phyloP scores from a whole-genome alignment of 2,113 vertebrate genomes.

The Gorsachius goisagi region DNA sequence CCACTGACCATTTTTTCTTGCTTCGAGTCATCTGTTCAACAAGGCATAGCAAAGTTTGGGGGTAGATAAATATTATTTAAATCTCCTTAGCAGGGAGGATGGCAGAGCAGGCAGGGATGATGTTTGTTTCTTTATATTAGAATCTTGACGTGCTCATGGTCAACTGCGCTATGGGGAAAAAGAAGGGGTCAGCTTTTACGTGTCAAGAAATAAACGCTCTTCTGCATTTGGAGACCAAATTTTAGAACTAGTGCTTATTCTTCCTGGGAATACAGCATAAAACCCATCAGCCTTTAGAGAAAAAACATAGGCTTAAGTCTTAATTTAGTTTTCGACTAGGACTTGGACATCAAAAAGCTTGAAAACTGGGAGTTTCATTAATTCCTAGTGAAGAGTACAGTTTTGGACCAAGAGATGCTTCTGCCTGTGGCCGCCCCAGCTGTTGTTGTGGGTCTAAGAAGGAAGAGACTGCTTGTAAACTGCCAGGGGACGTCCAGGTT shows the following conservation, averaged over 20 bases:
- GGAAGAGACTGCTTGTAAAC: background rate
- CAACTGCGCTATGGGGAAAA: background rate
- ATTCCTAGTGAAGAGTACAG: background rate
- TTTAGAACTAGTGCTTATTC: background rate
- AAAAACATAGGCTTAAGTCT: background rate
- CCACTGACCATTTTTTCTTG: conserved; percentile 1
- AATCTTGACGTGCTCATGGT: background rate
- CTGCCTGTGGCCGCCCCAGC: background rate
- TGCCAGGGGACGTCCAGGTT: background rate
- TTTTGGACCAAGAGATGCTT: background rate
- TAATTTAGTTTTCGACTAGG: background rate
- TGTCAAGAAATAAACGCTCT: background rate
- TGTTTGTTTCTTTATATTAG: background rate
- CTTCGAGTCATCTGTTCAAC: background rate
- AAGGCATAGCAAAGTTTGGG: background rate
- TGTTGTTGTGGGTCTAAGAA: background rate
- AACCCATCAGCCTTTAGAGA: background rate
- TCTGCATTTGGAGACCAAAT: background rate
- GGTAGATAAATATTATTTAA: background rate
- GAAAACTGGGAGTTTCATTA: background rate
- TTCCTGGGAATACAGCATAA: background rate
- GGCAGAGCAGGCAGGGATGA: background rate
- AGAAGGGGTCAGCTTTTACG: background rate
- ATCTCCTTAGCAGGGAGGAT: background rate
- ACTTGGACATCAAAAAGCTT: background rate